A percentile compares a stretch with the other conserved stretches of the same genome.
Conservation (phyloP, 2,113 vertebrate genomes). For the Mixornis gularis region DNA sequence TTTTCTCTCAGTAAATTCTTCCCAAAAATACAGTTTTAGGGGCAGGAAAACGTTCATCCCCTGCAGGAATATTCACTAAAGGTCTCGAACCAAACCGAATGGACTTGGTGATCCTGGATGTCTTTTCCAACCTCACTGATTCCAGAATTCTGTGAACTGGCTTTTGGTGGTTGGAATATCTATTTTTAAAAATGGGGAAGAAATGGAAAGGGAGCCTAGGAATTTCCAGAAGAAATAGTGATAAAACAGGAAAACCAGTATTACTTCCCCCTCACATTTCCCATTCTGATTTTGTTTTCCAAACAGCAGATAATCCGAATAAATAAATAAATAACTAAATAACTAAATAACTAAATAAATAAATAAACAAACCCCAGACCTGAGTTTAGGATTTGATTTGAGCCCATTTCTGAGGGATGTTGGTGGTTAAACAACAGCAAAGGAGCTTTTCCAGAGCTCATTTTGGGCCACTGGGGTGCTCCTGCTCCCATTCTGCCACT, state of each 20-base stretch:
- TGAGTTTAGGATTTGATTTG: neutral
- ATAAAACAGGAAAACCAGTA: neutral
- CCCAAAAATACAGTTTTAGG: neutral
- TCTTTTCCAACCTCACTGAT: accelerated
- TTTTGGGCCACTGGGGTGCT: neutral
- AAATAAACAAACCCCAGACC: too few species aligned
- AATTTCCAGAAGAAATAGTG: neutral
- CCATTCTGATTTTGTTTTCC: neutral
- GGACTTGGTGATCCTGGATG: too few species aligned
- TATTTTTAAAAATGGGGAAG: neutral
- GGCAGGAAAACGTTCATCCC: neutral
- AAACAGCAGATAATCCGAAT: neutral
- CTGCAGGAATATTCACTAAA: neutral
- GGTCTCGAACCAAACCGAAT: neutral
- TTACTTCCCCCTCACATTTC: neutral
- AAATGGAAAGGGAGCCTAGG: neutral
- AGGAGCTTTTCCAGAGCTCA: neutral
- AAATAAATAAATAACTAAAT: too few species aligned
- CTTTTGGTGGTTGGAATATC: neutral
- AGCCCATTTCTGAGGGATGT: neutral
- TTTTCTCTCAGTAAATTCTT: neutral
- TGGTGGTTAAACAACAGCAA: neutral
- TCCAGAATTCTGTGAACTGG: neutral
- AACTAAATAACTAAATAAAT: too few species aligned
- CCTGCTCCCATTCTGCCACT: constrained; percentile 33